Evolutionary conservation across 2,888 invertebrate genomes (phyloP).

Genomic region (Polietes domitor): DNA sequence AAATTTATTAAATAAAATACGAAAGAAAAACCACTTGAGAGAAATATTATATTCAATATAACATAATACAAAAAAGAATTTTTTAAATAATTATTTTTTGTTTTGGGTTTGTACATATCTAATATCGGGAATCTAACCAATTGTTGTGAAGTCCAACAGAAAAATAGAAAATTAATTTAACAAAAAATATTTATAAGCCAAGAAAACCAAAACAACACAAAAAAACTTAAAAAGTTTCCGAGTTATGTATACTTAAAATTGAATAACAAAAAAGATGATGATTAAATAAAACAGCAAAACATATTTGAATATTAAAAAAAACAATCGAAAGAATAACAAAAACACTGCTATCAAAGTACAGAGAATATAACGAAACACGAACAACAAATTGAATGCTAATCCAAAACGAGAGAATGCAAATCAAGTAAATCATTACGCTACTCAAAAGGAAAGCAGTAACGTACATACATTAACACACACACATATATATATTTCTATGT

Average conservation of each 20-base stretch:
- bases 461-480: not conserved
- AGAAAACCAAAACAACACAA: not conserved
- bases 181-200: not conserved
- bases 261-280: not conserved
- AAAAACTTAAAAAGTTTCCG: conserved; percentile 42
- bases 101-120: too few relatives aligned
- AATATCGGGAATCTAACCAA: too few relatives aligned
- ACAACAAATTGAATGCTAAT: conserved; percentile 32
- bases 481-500: conserved; percentile 9
- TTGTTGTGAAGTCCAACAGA: too few relatives aligned
- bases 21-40: too few relatives aligned
- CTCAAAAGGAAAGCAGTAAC: too few relatives aligned
- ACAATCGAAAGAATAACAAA: not conserved
- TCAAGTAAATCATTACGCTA: not conserved
- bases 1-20: conserved; percentile 35
- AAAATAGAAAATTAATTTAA: too few relatives aligned
- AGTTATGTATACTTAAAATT: conserved; percentile 44
- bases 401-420: not conserved
- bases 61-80: too few relatives aligned
- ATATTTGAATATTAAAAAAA: conserved; percentile 35
- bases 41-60: too few relatives aligned
- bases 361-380: conserved; percentile 7
- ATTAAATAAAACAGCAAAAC: not conserved
- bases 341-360: conserved; percentile 12
- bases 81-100: too few relatives aligned